Evolutionary conservation across 2,888 invertebrate species (phyloP), one percentile per base, ranked within the genome.

Genomic region (Chouioia cunea): DNA sequence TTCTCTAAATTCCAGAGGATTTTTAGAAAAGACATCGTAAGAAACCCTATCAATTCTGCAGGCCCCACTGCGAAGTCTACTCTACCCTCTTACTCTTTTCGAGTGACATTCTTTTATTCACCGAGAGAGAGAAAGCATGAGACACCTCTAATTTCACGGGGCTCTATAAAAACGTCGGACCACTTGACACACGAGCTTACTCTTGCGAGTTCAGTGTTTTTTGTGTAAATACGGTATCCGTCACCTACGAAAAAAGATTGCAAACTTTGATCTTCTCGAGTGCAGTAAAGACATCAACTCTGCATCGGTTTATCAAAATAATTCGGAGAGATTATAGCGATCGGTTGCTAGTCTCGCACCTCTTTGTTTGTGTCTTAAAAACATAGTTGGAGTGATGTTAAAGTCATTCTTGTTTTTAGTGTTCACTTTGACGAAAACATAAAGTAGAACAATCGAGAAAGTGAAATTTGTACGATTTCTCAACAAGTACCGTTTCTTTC

Each of bases 141-240:
- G 53, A 54, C 46, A 65, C 73, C 79, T 80, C 82, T 82, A 82
- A 82, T 81, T 82, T 78, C 76, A 80, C 73, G 69, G 70, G 73
- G 73, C 77, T 78, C 81, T 80, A 81, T 80, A 82, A 83, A 83
- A 83, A 81, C 74, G 80, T 80, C 79, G 78, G 73, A 78, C 74
- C 70, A 75, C 76, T 76, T 76, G 79, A 77, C 76, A 75, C 77
- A 77, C 74, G 76, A 70, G 73, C 68, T 50, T 64, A 46, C 46
- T 56, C 63, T 16, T 56, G 62, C 70, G 22, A 48, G 54, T 50
- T 73, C 57, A 48, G 66, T 79, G 78, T 79, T 82, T 79, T 77
- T 73, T 74, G 73, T 81, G 81, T 81, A 82, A 82, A 83, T 82
- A 81, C 75, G 75, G 69, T 74, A 76, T 76, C 77, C 77, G 78